Percentiles rank a stretch among this genome's conserved stretches.
Conservation (phyloP, 1,140 invertebrate species). For the Hormaphis cornu region DNA sequence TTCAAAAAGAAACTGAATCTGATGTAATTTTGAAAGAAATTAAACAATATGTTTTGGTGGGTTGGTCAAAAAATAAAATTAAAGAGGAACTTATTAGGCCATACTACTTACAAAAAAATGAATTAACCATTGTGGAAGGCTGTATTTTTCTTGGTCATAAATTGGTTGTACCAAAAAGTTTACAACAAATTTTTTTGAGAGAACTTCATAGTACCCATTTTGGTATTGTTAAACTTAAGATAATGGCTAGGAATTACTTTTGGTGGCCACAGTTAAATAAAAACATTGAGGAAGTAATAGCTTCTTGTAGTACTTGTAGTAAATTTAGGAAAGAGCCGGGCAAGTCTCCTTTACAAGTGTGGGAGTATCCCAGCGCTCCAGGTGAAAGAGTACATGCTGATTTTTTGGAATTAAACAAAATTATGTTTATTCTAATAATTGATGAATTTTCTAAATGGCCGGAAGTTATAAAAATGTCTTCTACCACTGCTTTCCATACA, state of each 20-base stretch:
- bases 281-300: conserved; percentile 41
- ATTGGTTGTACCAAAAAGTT: conserved; percentile 38
- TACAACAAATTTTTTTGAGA: conserved; percentile 37
- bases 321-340: conserved; percentile 3
- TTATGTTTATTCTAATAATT: conserved; percentile 43
- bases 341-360: conserved; percentile 4
- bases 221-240: conserved; percentile 46
- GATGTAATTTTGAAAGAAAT: background rate
- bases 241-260: conserved; percentile 43
- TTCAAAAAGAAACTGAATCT: background rate
- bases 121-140: conserved; percentile 34
- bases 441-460: conserved; percentile 46
- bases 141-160: conserved; percentile 38
- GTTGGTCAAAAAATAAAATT: background rate
- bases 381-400: conserved; percentile 41
- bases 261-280: conserved; percentile 45
- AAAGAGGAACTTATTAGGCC: background rate
- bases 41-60: background rate
- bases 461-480: conserved; percentile 38
- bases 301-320: conserved; percentile 15
- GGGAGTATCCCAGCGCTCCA: conserved; percentile 23
- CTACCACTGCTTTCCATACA: conserved; percentile 20
- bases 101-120: conserved; percentile 28
- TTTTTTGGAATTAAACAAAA: conserved; percentile 42
- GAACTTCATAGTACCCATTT: conserved; percentile 44